Conservation (phyloP, 2,797 vertebrate species). For the Propithecus perrieri region DNA sequence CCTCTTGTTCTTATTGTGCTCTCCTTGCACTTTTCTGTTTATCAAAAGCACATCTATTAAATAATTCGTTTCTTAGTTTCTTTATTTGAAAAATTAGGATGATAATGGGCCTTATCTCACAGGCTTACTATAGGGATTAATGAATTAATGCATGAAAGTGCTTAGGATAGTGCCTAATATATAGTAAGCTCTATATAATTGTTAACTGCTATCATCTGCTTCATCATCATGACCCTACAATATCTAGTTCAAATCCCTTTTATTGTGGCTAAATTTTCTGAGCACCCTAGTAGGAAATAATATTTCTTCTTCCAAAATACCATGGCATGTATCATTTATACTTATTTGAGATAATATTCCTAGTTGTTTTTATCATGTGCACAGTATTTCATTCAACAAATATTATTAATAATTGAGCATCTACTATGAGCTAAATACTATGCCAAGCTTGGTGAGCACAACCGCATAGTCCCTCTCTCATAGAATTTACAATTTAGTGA, state of each 20-base stretch:
- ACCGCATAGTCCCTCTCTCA: not conserved
- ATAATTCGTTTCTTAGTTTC: not conserved
- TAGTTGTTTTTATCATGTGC: not conserved
- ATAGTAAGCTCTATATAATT: not conserved
- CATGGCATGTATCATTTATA: not conserved
- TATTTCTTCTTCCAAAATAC: not conserved
- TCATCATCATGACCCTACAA: not conserved
- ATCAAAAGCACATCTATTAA: not conserved
- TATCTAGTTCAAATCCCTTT: not conserved
- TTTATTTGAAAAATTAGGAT: not conserved
- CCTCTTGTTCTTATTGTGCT: not conserved
- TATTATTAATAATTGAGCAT: not conserved
- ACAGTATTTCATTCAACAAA: not conserved
- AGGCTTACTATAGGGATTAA: not conserved
- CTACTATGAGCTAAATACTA: not conserved
- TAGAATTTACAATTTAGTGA: not conserved
- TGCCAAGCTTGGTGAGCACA: not conserved
- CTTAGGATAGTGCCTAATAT: not conserved
- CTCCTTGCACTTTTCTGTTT: not conserved
- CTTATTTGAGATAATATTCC: not conserved
- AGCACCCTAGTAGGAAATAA: not conserved
- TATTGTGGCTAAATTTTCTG: not conserved
- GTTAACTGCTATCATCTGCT: not conserved
- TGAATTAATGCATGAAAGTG: not conserved
- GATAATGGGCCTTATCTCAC: not conserved